These are phyloP conservation scores for Pipistrellus nathusii DNA, from an alignment of 2,797 vertebrate species.

Conservation along the genomic window DNA sequence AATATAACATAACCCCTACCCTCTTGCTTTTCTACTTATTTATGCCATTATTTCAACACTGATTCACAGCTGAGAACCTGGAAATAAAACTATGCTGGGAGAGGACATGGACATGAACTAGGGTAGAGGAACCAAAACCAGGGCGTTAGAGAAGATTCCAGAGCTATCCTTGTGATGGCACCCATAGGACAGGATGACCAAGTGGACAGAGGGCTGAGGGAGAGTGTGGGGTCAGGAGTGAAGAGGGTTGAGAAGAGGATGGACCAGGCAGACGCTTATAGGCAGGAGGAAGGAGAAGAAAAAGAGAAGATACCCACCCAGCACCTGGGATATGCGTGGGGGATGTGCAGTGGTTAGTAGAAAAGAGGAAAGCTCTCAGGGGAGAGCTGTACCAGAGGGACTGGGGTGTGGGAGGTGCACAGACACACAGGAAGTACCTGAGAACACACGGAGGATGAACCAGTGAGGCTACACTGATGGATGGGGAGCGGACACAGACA, in stretches of 20 bases:
- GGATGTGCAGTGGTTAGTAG: neutral
- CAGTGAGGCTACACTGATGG: neutral
- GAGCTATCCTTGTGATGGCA: neutral
- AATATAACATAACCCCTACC: neutral
- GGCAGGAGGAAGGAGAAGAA: neutral
- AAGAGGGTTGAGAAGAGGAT: neutral
- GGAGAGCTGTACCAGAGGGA: neutral
- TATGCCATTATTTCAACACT: neutral
- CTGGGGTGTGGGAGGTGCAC: neutral
- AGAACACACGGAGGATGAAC: neutral
- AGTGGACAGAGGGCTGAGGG: neutral
- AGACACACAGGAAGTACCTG: neutral
- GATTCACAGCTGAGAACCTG: neutral
- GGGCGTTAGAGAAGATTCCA: neutral
- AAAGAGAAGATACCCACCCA: neutral
- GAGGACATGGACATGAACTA: neutral
- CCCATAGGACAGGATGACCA: neutral
- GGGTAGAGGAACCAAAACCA: neutral
- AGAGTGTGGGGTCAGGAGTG: neutral
- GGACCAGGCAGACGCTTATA: neutral
- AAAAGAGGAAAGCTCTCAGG: neutral
- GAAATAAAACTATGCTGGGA: neutral
- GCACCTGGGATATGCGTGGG: no score
- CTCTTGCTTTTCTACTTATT: neutral
- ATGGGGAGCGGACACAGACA: neutral